Conservation (phyloP, 2,113 vertebrate species). For the Poeciliopsis occidentalis region DNA sequence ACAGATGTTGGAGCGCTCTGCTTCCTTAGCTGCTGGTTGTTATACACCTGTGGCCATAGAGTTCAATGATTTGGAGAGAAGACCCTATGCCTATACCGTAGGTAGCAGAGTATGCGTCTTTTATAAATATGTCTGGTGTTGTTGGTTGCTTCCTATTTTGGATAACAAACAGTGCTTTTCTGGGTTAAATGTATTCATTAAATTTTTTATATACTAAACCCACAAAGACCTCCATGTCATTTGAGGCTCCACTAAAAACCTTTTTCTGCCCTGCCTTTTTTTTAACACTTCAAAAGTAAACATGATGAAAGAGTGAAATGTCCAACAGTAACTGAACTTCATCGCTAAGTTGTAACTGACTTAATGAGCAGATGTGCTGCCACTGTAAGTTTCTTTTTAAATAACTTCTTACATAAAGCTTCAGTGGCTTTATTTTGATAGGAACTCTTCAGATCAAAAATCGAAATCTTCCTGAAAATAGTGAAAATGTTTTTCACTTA, state of each 20-base stretch:
- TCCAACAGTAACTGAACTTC: background rate
- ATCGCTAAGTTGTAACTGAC: background rate
- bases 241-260: background rate
- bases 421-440: background rate
- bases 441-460: too few species aligned
- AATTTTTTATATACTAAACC: background rate
- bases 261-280: background rate
- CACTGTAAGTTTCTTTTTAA: background rate
- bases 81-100: too few species aligned
- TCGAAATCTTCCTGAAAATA: background rate
- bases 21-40: too few species aligned
- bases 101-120: too few species aligned
- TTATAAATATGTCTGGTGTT: too few species aligned
- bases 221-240: background rate
- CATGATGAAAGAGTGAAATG: background rate
- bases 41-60: too few species aligned
- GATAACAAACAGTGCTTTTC: too few species aligned
- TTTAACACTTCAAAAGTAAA: background rate
- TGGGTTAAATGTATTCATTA: background rate
- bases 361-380: background rate
- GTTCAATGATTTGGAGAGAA: too few species aligned
- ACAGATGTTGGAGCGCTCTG: too few species aligned
- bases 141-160: too few species aligned
- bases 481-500: background rate
- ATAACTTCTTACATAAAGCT: background rate